Percentiles rank a stretch among this genome's conserved stretches.
Conservation (phyloP, 2,888 invertebrate genomes). For the Diaphora mendica region DNA sequence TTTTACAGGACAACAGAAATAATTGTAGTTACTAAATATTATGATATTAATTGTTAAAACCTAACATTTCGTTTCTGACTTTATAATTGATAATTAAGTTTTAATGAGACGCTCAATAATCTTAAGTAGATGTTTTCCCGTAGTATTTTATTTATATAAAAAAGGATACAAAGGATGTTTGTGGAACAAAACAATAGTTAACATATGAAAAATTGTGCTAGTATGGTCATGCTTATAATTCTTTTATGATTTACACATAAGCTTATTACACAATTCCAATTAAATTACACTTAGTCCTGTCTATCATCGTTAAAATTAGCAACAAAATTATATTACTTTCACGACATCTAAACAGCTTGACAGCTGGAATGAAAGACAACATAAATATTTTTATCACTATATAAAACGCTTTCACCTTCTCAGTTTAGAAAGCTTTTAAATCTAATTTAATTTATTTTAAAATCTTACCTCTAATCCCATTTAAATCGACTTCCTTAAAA, state of each 20-base stretch:
- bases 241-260: neutral
- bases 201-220: neutral
- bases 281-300: neutral
- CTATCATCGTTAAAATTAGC: neutral
- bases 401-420: conserved; percentile 27
- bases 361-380: neutral
- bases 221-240: neutral
- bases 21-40: no score
- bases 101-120: no score
- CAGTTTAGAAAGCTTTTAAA: conserved; percentile 4
- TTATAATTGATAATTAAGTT: no score
- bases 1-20: no score
- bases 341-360: neutral
- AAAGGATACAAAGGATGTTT: no score
- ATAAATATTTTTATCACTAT: conserved; percentile 8
- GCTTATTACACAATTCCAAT: neutral
- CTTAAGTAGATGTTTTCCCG: no score
- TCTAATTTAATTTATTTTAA: conserved; percentile 2
- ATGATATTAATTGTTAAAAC: no score
- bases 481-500: neutral
- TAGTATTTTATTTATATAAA: no score
- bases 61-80: no score
- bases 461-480: neutral
- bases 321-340: neutral
- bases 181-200: no score